Evolutionary conservation across 2,797 vertebrate genomes (phyloP).

Genomic region (Podarcis siculus): DNA sequence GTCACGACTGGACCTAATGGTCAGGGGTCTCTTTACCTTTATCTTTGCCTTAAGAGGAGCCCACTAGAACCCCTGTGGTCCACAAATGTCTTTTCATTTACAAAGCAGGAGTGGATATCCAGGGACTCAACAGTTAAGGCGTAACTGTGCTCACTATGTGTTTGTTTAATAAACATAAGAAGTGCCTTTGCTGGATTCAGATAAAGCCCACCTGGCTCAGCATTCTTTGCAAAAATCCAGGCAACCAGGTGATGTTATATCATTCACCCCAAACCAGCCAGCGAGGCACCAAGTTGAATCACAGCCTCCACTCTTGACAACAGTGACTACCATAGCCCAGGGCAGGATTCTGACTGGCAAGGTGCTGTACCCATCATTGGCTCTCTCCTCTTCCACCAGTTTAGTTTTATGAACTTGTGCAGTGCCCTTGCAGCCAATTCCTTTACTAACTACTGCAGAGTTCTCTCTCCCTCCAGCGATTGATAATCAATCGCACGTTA

Average conservation of each 20-base stretch:
- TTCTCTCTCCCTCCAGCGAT: not conserved
- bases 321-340: not conserved
- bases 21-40: no score
- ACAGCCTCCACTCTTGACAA: not conserved
- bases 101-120: not conserved
- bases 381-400: no score
- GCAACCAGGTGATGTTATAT: not conserved
- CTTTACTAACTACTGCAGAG: not conserved
- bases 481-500: not conserved
- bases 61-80: not conserved
- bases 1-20: no score
- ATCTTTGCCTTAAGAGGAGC: not conserved
- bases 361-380: not conserved
- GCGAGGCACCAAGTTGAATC: not conserved
- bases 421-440: not conserved
- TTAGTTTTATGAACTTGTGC: not conserved
- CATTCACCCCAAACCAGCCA: not conserved
- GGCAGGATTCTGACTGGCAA: no score
- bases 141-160: not conserved
- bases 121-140: not conserved
- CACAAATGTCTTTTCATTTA: not conserved
- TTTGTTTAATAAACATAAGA: not conserved
- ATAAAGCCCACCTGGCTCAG: not conserved
- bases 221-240: not conserved
- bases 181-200: not conserved